phyloP scores from a whole-genome alignment of 37 sponge, comb jelly and placozoan genomes.

The Lycopodina hypogea region DNA sequence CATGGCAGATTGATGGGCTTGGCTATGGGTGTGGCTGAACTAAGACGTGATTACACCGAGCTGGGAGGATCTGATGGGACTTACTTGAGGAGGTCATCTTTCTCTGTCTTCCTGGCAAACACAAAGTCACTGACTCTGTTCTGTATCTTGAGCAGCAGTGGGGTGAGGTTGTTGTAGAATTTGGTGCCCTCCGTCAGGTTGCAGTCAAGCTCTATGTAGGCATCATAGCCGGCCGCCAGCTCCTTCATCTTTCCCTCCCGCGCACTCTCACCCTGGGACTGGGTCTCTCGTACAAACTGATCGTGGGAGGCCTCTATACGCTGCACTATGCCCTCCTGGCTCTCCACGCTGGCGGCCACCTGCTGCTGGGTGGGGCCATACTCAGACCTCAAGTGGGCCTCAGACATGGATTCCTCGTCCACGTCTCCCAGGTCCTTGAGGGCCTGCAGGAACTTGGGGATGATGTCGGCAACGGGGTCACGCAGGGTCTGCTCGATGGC shows the following conservation, averaged over 20 bases:
- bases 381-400: conserved; percentile 62
- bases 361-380: conserved; percentile 68
- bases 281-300: conserved; percentile 46
- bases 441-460: conserved; percentile 75
- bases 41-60: too few relatives aligned
- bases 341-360: conserved; percentile 41
- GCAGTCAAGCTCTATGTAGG: conserved; percentile 70
- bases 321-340: conserved; percentile 34
- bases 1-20: background rate
- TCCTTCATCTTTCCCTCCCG: conserved; percentile 76
- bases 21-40: too few relatives aligned
- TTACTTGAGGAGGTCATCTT: conserved; percentile 89
- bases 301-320: conserved; percentile 40
- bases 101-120: conserved; percentile 93
- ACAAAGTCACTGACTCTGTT: conserved; percentile 84
- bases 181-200: conserved; percentile 90
- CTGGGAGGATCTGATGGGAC: conserved; percentile 14
- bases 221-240: conserved; percentile 81
- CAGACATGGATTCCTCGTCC: conserved; percentile 76
- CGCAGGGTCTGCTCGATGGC: conserved; percentile 61
- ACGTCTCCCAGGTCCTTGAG: conserved; percentile 76
- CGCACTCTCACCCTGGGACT: conserved; percentile 21
- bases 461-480: conserved; percentile 68
- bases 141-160: conserved; percentile 81
- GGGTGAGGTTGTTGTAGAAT: conserved; percentile 93